phyloP scores from a whole-genome alignment of 1,140 invertebrate species.

The Trinorchestia longiramus region DNA sequence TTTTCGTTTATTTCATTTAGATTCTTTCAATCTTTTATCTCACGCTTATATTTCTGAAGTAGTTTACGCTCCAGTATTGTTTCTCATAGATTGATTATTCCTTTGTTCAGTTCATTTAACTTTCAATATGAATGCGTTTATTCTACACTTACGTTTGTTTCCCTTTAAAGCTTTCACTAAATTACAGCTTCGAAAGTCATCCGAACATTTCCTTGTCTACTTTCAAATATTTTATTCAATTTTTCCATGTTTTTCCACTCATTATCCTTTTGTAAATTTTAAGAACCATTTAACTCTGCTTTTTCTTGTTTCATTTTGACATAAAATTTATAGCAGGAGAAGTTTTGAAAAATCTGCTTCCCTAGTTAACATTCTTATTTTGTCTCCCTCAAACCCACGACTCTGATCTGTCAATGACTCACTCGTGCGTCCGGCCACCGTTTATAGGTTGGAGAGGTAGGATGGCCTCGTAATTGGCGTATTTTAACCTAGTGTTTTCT shows the following conservation, averaged over 20 bases:
- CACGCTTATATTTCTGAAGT: background rate
- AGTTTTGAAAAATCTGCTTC: background rate
- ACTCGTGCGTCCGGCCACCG: background rate
- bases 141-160: background rate
- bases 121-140: background rate
- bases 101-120: background rate
- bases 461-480: background rate
- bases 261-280: background rate
- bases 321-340: background rate
- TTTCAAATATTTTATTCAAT: background rate
- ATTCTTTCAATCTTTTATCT: background rate
- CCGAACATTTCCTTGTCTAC: background rate
- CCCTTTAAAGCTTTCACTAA: background rate
- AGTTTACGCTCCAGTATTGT: background rate
- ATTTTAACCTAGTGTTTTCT: background rate
- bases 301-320: background rate
- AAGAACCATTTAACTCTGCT: background rate
- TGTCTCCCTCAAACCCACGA: background rate
- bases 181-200: background rate
- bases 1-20: background rate
- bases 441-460: slow-evolving; percentile 24
- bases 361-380: background rate
- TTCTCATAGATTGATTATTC: background rate
- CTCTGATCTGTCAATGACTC: background rate
- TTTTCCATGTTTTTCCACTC: background rate